A percentile compares a stretch with the other conserved stretches of the same genome.
These are phyloP conservation scores for Sphaerodactylus townsendi DNA, from an alignment of 2,113 vertebrate species.

Conservation along the genomic window DNA sequence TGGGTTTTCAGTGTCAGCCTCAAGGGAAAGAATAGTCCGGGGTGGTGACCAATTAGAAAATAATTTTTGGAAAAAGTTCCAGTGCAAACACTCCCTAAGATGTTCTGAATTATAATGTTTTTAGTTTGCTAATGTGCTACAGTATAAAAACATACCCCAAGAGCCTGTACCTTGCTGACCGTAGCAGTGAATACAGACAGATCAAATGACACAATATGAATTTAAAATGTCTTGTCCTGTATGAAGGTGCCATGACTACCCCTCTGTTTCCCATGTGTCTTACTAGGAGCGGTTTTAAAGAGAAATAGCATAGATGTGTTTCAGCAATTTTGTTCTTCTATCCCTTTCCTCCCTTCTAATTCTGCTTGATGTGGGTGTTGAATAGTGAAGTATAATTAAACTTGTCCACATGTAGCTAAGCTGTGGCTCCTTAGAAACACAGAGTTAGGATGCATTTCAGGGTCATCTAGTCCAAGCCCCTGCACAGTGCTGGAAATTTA, in stretches of 20 bases:
- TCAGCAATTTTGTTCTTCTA: not conserved
- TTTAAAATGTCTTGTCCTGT: not conserved
- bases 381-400: not conserved
- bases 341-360: not conserved
- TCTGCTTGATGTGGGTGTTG: not conserved
- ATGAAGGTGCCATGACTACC: not conserved
- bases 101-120: not conserved
- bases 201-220: not conserved
- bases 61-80: not conserved
- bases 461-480: too few species aligned
- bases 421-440: not conserved
- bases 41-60: not conserved
- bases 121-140: not conserved
- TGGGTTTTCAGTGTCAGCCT: not conserved
- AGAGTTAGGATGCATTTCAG: too few species aligned
- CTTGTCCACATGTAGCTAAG: not conserved
- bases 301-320: slow-evolving; percentile 8
- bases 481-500: too few species aligned
- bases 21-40: not conserved
- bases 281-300: not conserved
- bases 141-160: not conserved
- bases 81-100: not conserved
- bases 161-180: not conserved
- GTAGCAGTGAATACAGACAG: slow-evolving; percentile 18
- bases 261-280: not conserved